A percentile compares a stretch with the other conserved stretches of the same genome.
Conservation (phyloP, 2,797 vertebrate genomes). For the Mionectes olivaceus region DNA sequence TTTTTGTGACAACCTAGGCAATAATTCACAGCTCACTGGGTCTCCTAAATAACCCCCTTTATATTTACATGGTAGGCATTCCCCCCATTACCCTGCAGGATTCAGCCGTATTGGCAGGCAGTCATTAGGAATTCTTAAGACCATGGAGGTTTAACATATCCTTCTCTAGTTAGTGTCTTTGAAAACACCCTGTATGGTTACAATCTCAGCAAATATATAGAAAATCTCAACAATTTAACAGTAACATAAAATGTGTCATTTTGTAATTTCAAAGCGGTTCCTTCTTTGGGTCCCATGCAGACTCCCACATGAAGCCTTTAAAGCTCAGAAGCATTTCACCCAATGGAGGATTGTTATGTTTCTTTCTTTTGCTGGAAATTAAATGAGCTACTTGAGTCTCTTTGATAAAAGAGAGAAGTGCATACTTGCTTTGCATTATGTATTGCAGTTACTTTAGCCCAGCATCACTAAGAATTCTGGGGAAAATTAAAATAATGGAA, state of each 20-base stretch:
- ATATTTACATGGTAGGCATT: slow-evolving; percentile 65
- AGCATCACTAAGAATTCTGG: not conserved
- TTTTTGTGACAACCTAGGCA: slow-evolving; percentile 64
- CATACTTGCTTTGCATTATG: not conserved
- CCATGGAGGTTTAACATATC: slow-evolving; percentile 29
- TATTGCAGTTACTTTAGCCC: not conserved
- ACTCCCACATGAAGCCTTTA: slow-evolving; percentile 11
- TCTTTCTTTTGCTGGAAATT: slow-evolving; percentile 24
- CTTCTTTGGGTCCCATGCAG: slow-evolving; percentile 17
- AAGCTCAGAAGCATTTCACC: slow-evolving; percentile 17
- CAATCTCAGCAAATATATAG: slow-evolving; percentile 15
- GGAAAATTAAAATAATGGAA: not conserved
- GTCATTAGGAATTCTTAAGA: slow-evolving; percentile 62
- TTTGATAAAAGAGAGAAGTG: not conserved
- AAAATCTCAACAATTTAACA: slow-evolving; percentile 32
- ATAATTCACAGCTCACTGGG: slow-evolving; percentile 72
- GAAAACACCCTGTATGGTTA: slow-evolving; percentile 34
- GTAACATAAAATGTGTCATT: slow-evolving; percentile 30
- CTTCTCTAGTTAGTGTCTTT: slow-evolving; percentile 26
- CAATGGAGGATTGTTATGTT: not conserved
- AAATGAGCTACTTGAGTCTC: not conserved
- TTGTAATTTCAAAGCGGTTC: slow-evolving; percentile 35
- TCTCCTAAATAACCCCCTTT: slow-evolving; percentile 74
- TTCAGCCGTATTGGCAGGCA: slow-evolving; percentile 52
- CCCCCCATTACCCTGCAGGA: slow-evolving; percentile 69